Evolutionary conservation across 2,888 invertebrate species (phyloP), one percentile per base, ranked within the genome.

Genomic region (Nyleta sp.): DNA sequence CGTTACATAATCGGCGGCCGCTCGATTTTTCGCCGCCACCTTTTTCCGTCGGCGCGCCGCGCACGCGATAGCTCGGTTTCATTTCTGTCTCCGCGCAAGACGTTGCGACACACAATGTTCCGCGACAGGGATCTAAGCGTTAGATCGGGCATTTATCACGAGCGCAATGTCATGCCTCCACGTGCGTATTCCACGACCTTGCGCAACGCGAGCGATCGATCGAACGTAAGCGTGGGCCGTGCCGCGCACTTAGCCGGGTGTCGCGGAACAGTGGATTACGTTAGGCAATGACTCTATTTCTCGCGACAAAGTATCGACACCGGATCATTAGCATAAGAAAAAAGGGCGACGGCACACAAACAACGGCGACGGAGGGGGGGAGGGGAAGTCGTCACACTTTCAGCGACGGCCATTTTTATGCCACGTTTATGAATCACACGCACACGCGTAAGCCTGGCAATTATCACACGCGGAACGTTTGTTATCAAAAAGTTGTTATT

Each of bases 181-280:
- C 76, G 76, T 76, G 76, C 76, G 76, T 76, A 76, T 48, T 67
- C 60, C 65, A 53, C 77, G 77, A 77, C 77, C 77, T 77, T 77
- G 72, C 77, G 77, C 77, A 72, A 77, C 77, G 40, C 65, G 28
- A 59, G 46, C 57, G 44, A 73, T 65, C 60, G 68, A 68, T 75
- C 62, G 74, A 55, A 60, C 59, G 42, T 33, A 38, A 74, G 67
- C 67, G 74, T 74, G 67, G 74, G 74, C 60, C 42, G 74, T 53
- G 4, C 10, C 38, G 6, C 8, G 31, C 28, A 40, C 52, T 59
- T 59, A 42, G 48, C 13, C 22, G 40, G 59, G 50, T 74, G 53
- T 48, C 59, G 65, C 59, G 38, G 18, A 24, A 65, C 42, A 3
- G 7, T 8, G 42, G 7, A 13, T 5, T 31, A 53, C 60, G 65